A percentile compares a stretch with the other conserved stretches of the same genome.
These are phyloP conservation scores for Herminia tarsipennalis DNA, from an alignment of 2,888 invertebrate genomes.

Conservation along the genomic window DNA sequence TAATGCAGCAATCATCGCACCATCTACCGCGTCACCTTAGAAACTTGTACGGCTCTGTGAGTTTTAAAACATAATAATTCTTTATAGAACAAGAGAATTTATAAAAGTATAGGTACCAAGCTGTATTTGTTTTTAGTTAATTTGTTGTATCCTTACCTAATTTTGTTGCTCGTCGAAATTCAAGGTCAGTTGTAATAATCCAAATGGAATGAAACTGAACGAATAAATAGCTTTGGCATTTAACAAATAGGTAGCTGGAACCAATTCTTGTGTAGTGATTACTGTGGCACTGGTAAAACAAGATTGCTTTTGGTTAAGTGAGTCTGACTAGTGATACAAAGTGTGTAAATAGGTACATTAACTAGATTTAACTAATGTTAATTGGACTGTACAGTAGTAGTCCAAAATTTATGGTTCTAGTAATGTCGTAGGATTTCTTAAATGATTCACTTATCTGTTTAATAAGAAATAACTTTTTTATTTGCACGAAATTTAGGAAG, in stretches of 20 bases:
- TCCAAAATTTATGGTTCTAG: too few species aligned
- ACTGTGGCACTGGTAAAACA: constrained; percentile 7
- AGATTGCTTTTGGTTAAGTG: constrained; percentile 19
- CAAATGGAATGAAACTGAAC: constrained; percentile 32
- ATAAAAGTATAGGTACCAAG: too few species aligned
- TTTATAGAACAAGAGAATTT: too few species aligned
- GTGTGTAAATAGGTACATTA: constrained; percentile 5
- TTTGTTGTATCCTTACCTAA: neutral
- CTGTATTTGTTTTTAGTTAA: neutral
- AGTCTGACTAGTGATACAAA: constrained; percentile 2
- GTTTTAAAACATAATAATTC: too few species aligned
- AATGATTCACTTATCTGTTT: too few species aligned
- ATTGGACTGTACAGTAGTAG: too few species aligned
- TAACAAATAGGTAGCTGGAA: constrained; percentile 23
- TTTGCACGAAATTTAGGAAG: too few species aligned
- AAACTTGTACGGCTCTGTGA: too few species aligned
- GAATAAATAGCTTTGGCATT: constrained; percentile 31
- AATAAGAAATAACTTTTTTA: too few species aligned
- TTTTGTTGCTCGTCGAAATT: constrained; percentile 12
- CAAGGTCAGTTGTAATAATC: constrained; percentile 26
- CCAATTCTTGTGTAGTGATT: constrained; percentile 23
- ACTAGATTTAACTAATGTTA: neutral
- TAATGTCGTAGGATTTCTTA: too few species aligned
- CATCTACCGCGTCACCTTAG: too few species aligned
- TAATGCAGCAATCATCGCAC: too few species aligned